Percentiles rank a stretch among this genome's conserved stretches.
Evolutionary conservation across 1,140 invertebrate genomes (phyloP).

Genomic region (Penaeus chinensis): DNA sequence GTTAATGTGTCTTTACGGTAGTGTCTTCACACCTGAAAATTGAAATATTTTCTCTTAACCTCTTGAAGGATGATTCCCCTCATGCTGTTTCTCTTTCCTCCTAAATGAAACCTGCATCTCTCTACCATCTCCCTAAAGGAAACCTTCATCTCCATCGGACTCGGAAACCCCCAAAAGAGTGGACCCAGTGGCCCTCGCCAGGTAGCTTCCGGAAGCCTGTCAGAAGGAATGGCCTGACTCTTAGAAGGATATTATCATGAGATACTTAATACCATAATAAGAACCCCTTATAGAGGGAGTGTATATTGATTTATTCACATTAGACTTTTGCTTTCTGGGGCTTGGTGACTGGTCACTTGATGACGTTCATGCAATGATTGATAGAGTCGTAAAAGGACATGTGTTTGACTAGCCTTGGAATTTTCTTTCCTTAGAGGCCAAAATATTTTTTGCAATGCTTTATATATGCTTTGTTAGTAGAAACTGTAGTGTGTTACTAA

Average conservation of each 20-base stretch:
- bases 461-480: too few relatives aligned
- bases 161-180: slow-evolving; percentile 52
- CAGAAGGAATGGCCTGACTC: slow-evolving; percentile 51
- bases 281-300: too few relatives aligned
- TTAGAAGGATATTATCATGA: slow-evolving; percentile 27
- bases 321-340: too few relatives aligned
- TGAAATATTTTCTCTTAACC: slow-evolving; percentile 19
- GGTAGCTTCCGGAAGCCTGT: slow-evolving; percentile 53
- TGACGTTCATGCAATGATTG: too few relatives aligned
- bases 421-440: too few relatives aligned
- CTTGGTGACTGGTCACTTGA: too few relatives aligned
- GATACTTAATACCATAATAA: too few relatives aligned
- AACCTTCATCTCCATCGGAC: slow-evolving; percentile 53
- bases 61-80: slow-evolving; percentile 12
- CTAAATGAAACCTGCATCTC: slow-evolving; percentile 55
- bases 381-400: too few relatives aligned
- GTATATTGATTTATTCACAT: too few relatives aligned
- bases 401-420: too few relatives aligned
- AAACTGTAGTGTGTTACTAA: too few relatives aligned
- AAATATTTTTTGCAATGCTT: too few relatives aligned
- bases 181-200: slow-evolving; percentile 58
- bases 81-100: slow-evolving; percentile 36
- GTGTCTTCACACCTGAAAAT: slow-evolving; percentile 3
- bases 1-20: slow-evolving; percentile 10
- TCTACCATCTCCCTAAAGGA: slow-evolving; percentile 57